Conservation (phyloP, 2,113 vertebrate genomes). For the Nycticorax nycticorax region DNA sequence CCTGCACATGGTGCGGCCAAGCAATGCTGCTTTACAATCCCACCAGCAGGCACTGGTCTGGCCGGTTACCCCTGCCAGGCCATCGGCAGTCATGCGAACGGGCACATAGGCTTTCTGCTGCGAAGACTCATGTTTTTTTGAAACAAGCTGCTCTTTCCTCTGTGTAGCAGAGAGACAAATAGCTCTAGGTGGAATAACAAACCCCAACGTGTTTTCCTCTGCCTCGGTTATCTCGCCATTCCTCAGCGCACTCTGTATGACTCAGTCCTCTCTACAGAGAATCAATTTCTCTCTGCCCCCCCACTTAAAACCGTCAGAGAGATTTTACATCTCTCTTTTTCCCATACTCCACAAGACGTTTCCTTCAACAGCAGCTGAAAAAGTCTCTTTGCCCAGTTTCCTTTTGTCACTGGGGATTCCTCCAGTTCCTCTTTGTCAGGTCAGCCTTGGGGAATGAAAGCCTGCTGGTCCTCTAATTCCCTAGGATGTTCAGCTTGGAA, state of each 20-base stretch:
- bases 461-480: background rate
- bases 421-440: background rate
- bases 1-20: background rate
- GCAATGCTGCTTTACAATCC: background rate
- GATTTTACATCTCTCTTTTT: background rate
- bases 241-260: fast-evolving
- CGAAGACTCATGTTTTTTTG: background rate
- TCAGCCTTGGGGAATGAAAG: background rate
- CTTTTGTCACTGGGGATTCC: background rate
- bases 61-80: background rate
- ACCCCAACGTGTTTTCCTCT: background rate
- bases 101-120: background rate
- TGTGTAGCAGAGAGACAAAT: background rate
- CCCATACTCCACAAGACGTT: background rate
- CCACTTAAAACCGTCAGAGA: background rate
- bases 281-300: background rate
- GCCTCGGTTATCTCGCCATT: background rate
- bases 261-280: background rate
- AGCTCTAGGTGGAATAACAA: background rate
- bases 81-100: background rate
- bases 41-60: background rate
- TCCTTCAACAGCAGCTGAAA: background rate
- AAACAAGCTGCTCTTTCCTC: background rate
- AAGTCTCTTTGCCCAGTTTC: background rate
- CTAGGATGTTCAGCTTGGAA: background rate